Conservation (phyloP, 2,797 vertebrate genomes). For the Falco cherrug region DNA sequence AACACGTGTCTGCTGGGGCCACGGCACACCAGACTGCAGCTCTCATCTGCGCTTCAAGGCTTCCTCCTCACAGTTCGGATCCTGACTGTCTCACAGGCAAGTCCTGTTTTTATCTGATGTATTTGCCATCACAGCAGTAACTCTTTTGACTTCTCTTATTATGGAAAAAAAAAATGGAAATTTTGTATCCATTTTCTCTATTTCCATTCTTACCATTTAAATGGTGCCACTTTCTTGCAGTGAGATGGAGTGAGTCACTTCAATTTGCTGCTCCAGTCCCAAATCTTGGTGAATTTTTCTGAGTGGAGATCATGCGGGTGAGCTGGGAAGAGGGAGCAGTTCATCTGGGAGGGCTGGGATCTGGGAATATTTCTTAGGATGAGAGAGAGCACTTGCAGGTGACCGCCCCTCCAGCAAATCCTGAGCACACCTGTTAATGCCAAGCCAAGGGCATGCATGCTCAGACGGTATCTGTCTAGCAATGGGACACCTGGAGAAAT, state of each 20-base stretch:
- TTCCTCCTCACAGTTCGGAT: not conserved
- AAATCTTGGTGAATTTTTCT: not conserved
- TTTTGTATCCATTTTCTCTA: not conserved
- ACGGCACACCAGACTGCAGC: not conserved
- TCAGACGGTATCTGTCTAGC: not conserved
- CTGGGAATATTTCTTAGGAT: not conserved
- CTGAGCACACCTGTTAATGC: not conserved
- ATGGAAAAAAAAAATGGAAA: not conserved
- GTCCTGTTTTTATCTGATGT: not conserved
- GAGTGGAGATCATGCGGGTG: not conserved
- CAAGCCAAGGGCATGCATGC: not conserved
- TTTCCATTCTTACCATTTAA: not conserved
- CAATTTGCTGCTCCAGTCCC: not conserved
- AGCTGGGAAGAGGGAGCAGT: not conserved
- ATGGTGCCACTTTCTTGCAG: not conserved
- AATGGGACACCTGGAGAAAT: not conserved
- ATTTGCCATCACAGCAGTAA: not conserved
- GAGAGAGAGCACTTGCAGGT: not conserved
- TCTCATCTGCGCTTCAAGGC: not conserved
- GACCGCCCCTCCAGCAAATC: not conserved
- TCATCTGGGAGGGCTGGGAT: not conserved
- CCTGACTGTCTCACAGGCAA: not conserved
- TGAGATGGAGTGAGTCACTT: not conserved
- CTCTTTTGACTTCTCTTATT: not conserved
- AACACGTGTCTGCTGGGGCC: rapidly evolving